Base-by-base conservation (phyloP, 2,888 invertebrate genomes). In the Scaptomyza caliginosa region DNA sequence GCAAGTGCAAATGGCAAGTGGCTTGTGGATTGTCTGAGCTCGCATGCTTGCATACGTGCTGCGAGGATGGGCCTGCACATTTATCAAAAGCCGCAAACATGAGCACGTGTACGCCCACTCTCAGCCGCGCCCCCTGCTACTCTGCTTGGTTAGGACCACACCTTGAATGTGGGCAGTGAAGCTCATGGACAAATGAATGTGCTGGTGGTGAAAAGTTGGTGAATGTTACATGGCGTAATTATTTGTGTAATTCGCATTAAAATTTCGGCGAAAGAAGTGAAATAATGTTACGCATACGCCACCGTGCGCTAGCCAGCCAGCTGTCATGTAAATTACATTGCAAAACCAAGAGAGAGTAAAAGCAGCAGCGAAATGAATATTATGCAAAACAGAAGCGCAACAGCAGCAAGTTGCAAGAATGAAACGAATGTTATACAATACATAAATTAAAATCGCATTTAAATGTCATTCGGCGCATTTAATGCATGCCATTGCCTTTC, bases 261-360 rank as follows among this genome's bases (percentile, higher is more conserved):
- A 34, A 36, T 34, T 38, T 42, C 54, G 24, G n/a, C 17, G 19
- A 13, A 16, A n/a, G 13, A 36, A 23, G 28, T 38, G 17, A 30
- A 24, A 45, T 43, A 74, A 34, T 34, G 34, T 67, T 57, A 62
- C 60, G 50, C 43, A 74, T 74, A 54, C 70, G 70, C 71, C 72
- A 62, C 58, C 48, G n/a, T 26, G 30, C 42, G 17, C 46, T 32
- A 13, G 48, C 40, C 60, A 63, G 55, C 57, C 60, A 63, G 55
- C 57, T 67, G 73, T 56, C 56, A 63, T 69, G 65, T 40, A 76
- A 67, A 81, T 65, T 48, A 50, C 50, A 54, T 49, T 56, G 54
- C 60, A 59, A 46, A 19, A 32, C 6, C 30, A 30, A 11, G 28
- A 11, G 28, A 30, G 1, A 30, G 28, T n/a, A n/a, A 30, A 13